Conservation (phyloP, 1,140 invertebrate genomes). For the Bombus pyrosoma region DNA sequence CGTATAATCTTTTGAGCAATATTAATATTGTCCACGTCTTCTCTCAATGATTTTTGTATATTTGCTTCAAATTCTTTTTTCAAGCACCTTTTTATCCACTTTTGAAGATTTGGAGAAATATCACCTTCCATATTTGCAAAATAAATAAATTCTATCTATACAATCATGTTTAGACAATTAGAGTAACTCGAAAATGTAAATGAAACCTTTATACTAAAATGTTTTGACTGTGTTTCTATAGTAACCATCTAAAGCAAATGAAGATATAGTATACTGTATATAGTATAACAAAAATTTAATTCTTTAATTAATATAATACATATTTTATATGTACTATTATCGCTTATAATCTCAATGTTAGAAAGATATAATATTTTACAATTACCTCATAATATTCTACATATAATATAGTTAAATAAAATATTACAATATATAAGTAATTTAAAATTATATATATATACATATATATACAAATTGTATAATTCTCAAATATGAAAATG, state of each 20-base stretch:
- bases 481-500: constrained; percentile 3
- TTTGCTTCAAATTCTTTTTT: constrained; percentile 73
- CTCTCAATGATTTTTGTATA: constrained; percentile 69
- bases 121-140: constrained; percentile 66
- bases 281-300: constrained; percentile 1
- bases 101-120: constrained; percentile 70
- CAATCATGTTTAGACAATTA: constrained; percentile 7
- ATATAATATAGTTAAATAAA: constrained; percentile 2
- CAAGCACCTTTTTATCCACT: constrained; percentile 74
- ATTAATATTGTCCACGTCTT: constrained; percentile 61
- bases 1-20: constrained; percentile 73
- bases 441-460: constrained; percentile 18
- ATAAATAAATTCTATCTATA: constrained; percentile 20
- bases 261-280: not conserved
- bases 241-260: not conserved
- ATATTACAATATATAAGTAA: constrained; percentile 32
- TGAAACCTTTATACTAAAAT: constrained; percentile 33
- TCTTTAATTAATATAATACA: not conserved
- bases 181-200: not conserved
- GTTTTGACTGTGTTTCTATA: constrained; percentile 58
- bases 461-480: constrained; percentile 26
- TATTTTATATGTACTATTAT: not conserved
- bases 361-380: not conserved
- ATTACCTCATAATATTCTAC: not conserved
- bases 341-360: constrained; percentile 1